Percentiles rank a stretch among this genome's conserved stretches.
Conservation (phyloP, 64 coral and sea anemone genomes). For the Porites lutea region DNA sequence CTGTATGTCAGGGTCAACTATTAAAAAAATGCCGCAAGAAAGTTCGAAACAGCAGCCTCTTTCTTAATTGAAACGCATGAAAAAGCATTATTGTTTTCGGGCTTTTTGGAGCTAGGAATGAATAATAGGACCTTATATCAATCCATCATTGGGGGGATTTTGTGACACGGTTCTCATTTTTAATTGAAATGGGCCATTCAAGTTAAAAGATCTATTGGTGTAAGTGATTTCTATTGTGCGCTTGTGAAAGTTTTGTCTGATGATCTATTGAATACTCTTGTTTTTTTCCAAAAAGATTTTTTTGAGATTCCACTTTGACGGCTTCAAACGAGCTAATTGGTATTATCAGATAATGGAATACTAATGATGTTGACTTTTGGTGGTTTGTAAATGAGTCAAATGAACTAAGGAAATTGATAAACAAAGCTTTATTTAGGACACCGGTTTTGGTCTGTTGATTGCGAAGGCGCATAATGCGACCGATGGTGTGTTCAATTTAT, state of each 20-base stretch:
- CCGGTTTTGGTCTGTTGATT: conserved; percentile 9
- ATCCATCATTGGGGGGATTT: not conserved
- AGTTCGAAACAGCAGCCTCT: not conserved
- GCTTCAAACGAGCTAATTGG: not conserved
- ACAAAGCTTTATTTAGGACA: not conserved
- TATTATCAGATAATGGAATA: not conserved
- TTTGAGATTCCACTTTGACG: not conserved
- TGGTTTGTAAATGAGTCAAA: not conserved
- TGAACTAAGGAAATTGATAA: not conserved
- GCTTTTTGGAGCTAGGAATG: too few relatives aligned
- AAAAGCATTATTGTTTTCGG: not conserved
- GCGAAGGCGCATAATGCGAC: not conserved
- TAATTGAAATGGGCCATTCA: not conserved
- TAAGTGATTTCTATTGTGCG: not conserved
- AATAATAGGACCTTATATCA: too few relatives aligned
- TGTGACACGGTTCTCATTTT: not conserved
- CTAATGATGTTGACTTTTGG: not conserved
- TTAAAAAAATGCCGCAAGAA: not conserved
- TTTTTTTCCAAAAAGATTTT: not conserved
- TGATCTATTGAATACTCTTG: not conserved
- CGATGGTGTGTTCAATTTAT: too few relatives aligned
- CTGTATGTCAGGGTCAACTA: not conserved
- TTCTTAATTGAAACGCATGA: not conserved
- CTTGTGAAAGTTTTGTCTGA: not conserved
- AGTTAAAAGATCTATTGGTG: not conserved